These are phyloP conservation scores for Sclerurus mexicanus DNA, from an alignment of 2,113 vertebrate genomes.

Conservation along the genomic window DNA sequence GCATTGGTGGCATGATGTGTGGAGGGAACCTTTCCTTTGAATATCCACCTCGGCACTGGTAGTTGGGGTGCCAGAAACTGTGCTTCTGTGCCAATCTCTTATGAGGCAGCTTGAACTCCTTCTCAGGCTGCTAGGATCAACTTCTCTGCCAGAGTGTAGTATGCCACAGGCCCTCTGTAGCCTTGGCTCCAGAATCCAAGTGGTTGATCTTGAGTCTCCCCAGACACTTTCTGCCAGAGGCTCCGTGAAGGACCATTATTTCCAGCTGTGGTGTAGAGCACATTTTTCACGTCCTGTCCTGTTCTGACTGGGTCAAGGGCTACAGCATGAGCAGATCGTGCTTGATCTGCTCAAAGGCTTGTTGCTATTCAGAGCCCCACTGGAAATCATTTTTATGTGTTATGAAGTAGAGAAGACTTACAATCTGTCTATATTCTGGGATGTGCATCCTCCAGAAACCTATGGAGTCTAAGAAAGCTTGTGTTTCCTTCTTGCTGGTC, in stretches of 20 bases:
- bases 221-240: background rate
- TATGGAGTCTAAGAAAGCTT: background rate
- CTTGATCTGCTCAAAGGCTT: background rate
- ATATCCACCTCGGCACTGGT: background rate
- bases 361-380: background rate
- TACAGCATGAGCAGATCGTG: background rate
- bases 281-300: background rate
- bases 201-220: background rate
- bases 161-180: background rate
- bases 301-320: background rate
- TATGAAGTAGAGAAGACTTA: background rate
- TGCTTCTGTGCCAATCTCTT: background rate
- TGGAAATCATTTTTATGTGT: background rate
- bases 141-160: background rate
- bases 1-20: background rate
- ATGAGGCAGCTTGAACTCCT: background rate
- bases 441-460: background rate
- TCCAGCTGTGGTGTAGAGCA: background rate
- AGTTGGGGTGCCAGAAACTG: background rate
- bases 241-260: background rate
- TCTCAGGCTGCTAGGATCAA: background rate
- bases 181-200: background rate
- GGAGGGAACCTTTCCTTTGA: background rate
- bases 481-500: background rate
- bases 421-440: background rate